phyloP scores from a whole-genome alignment of 1,140 invertebrate genomes.

The Sarcophaga peregrina region DNA sequence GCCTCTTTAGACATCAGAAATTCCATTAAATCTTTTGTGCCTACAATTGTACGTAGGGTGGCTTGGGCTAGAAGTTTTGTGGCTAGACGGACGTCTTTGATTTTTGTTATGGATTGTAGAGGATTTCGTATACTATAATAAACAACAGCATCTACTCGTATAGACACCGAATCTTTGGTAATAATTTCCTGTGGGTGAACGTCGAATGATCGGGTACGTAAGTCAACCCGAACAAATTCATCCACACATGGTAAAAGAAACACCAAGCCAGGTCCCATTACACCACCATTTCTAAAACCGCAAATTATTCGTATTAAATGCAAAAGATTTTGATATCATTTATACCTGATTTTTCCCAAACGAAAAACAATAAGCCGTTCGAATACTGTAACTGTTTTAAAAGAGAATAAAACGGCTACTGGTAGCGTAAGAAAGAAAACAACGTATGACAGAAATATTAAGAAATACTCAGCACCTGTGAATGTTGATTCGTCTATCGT shows the following conservation, averaged over 20 bases:
- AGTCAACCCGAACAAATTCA: slow-evolving; percentile 84
- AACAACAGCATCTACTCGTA: slow-evolving; percentile 89
- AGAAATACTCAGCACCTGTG: background rate
- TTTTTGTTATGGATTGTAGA: slow-evolving; percentile 79
- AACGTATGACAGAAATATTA: background rate
- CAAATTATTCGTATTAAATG: background rate
- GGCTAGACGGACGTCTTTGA: slow-evolving; percentile 80
- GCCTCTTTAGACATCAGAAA: slow-evolving; percentile 65
- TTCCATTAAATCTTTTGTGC: slow-evolving; percentile 87
- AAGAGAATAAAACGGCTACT: slow-evolving; percentile 82
- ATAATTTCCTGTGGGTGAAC: slow-evolving; percentile 75
- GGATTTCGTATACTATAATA: slow-evolving; percentile 84
- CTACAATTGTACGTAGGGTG: slow-evolving; percentile 87
- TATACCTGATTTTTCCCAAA: slow-evolving; percentile 77
- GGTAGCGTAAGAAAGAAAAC: slow-evolving; percentile 74
- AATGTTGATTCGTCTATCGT: background rate
- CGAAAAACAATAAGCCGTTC: slow-evolving; percentile 90
- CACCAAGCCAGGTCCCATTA: slow-evolving; percentile 80
- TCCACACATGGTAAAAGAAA: slow-evolving; percentile 90
- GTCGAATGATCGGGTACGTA: slow-evolving; percentile 73
- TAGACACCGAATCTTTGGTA: slow-evolving; percentile 90
- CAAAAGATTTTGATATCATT: background rate
- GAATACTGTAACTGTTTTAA: slow-evolving; percentile 77
- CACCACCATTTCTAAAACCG: slow-evolving; percentile 45
- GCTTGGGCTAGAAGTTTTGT: slow-evolving; percentile 85